Percentiles rank a stretch among this genome's conserved stretches.
phyloP scores from a whole-genome alignment of 2,113 vertebrate species.

The Esox niger region DNA sequence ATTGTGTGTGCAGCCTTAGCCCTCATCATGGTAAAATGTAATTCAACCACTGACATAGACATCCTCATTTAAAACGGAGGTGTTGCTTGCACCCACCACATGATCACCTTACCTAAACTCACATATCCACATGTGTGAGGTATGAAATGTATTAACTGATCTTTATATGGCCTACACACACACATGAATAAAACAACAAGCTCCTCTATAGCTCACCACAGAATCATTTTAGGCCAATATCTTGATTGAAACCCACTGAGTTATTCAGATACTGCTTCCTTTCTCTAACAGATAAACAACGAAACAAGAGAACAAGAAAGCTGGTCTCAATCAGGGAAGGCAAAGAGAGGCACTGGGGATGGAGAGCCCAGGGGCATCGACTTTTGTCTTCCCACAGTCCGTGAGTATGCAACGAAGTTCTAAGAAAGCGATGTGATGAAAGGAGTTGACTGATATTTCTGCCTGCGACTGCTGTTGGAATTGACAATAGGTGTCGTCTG shows the following conservation, averaged over 20 bases:
- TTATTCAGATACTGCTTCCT: too few relatives aligned
- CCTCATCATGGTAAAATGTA: neutral
- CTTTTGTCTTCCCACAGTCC: neutral
- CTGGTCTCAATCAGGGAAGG: neutral
- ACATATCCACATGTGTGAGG: neutral
- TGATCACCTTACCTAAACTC: neutral
- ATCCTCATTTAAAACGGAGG: neutral
- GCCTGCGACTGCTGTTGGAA: neutral
- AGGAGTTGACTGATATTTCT: neutral
- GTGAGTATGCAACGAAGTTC: neutral
- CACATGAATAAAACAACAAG: too few relatives aligned
- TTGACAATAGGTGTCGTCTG: neutral
- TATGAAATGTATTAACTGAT: too few relatives aligned
- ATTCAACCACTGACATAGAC: neutral
- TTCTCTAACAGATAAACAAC: too few relatives aligned
- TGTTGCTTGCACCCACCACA: too few relatives aligned
- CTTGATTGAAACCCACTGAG: neutral
- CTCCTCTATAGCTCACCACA: too few relatives aligned
- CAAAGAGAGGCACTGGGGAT: neutral
- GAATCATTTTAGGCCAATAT: too few relatives aligned
- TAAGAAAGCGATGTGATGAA: constrained; percentile 35
- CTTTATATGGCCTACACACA: too few relatives aligned
- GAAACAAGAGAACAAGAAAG: too few relatives aligned
- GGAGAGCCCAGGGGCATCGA: neutral
- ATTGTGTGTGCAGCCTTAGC: neutral